phyloP scores from a whole-genome alignment of 2,113 vertebrate species.

The Brevimyrus niger region DNA sequence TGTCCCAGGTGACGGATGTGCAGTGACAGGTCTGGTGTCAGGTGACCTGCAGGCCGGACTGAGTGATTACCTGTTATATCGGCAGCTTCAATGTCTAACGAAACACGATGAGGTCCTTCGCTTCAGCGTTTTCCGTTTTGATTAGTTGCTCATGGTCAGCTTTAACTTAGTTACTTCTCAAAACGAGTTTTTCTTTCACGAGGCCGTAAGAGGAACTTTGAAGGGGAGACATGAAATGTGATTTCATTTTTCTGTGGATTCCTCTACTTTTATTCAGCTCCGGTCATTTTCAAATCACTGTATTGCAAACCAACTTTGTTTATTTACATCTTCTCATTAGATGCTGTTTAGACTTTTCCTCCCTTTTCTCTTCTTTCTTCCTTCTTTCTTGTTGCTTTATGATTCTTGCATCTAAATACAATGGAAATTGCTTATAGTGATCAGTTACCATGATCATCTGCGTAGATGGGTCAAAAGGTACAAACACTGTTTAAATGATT shows the following conservation, averaged over 20 bases:
- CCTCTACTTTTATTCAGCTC: background rate
- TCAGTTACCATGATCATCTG: too few species aligned
- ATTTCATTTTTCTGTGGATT: background rate
- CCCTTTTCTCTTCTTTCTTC: background rate
- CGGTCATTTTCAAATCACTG: background rate
- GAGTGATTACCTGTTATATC: conserved; percentile 34
- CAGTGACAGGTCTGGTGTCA: conserved; percentile 42
- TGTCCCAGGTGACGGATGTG: background rate
- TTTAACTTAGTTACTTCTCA: background rate
- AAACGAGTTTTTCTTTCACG: background rate
- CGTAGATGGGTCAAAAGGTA: too few species aligned
- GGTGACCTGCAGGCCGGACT: conserved; percentile 39
- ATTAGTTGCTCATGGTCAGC: background rate
- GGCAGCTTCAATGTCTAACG: background rate
- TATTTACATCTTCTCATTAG: background rate
- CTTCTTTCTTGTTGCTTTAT: background rate
- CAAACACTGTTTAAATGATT: too few species aligned
- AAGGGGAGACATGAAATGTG: background rate
- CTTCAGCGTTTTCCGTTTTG: background rate
- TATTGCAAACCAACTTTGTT: background rate
- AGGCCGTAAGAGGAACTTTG: background rate
- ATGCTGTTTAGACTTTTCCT: background rate
- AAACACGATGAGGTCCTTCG: background rate
- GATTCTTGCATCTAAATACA: background rate
- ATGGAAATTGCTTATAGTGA: too few species aligned